A percentile compares a stretch with the other conserved stretches of the same genome.
Conservation (phyloP, 2,113 vertebrate genomes). For the Laticauda laticaudata region DNA sequence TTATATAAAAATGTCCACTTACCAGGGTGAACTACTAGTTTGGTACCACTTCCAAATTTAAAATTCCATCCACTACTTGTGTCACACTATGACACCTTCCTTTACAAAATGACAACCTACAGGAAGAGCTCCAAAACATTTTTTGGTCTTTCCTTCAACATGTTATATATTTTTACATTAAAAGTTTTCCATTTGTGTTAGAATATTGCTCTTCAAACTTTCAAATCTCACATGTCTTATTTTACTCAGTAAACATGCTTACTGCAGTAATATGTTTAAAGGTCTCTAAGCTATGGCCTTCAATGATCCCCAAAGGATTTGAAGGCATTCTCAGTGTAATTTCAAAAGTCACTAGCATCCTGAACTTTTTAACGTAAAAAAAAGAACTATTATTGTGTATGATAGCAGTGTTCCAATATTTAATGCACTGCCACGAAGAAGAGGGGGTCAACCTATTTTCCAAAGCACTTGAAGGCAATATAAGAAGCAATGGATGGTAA, state of each 20-base stretch:
- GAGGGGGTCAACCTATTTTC: neutral
- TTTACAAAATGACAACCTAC: slow-evolving; percentile 48
- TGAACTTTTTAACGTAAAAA: neutral
- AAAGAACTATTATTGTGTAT: neutral
- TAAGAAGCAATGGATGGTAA: neutral
- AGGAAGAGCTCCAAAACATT: neutral
- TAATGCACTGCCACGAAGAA: neutral
- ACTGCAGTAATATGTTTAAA: neutral
- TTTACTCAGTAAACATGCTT: neutral
- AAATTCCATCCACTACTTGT: slow-evolving; percentile 38
- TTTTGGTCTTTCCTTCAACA: neutral
- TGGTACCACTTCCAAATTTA: slow-evolving; percentile 58
- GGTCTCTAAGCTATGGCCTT: neutral
- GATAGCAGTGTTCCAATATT: neutral
- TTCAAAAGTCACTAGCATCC: neutral
- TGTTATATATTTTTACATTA: neutral
- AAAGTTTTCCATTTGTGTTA: neutral
- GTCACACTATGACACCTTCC: slow-evolving; percentile 37
- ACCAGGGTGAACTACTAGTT: slow-evolving; percentile 53
- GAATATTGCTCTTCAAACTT: neutral
- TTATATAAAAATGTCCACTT: slow-evolving; percentile 14
- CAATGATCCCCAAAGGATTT: neutral
- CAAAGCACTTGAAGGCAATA: neutral
- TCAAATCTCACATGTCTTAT: neutral
- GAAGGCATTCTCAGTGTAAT: neutral